Conservation (phyloP, 2,888 invertebrate species). For the Shargacucullia verbasci region DNA sequence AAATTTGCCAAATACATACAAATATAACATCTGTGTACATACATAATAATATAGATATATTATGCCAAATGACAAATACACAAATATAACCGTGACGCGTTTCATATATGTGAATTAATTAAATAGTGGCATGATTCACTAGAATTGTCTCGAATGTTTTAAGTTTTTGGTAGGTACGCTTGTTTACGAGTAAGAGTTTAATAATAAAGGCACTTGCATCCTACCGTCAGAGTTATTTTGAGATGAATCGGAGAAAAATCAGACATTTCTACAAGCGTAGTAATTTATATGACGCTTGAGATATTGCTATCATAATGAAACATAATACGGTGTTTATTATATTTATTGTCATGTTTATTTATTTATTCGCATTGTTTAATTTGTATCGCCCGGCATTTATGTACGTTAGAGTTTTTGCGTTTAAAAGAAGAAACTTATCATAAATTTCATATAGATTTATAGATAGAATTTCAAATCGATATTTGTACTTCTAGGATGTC, state of each 20-base stretch:
- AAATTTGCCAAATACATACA: constrained; percentile 11
- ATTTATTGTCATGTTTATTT: no score
- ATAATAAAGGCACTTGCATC: not conserved
- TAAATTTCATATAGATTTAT: no score
- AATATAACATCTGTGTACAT: constrained; percentile 30
- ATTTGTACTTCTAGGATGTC: no score
- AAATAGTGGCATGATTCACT: constrained; percentile 11
- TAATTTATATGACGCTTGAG: no score
- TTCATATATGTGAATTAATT: constrained; percentile 15
- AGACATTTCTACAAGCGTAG: no score
- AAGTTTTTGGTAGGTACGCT: not conserved
- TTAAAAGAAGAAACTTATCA: no score
- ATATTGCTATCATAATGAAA: no score
- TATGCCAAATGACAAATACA: constrained; percentile 4
- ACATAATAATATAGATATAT: constrained; percentile 3
- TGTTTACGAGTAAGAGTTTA: not conserved
- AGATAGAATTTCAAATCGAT: no score
- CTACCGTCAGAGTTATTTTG: not conserved
- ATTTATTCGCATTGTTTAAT: no score
- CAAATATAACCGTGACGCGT: constrained; percentile 9
- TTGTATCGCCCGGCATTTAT: no score
- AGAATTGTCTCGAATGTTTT: not conserved
- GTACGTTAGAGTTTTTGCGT: no score
- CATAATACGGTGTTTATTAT: no score
- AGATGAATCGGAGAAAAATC: not conserved